Percentiles rank a stretch among this genome's conserved stretches.
Conservation (phyloP, 2,888 invertebrate genomes). For the Drosophila aldrichi region DNA sequence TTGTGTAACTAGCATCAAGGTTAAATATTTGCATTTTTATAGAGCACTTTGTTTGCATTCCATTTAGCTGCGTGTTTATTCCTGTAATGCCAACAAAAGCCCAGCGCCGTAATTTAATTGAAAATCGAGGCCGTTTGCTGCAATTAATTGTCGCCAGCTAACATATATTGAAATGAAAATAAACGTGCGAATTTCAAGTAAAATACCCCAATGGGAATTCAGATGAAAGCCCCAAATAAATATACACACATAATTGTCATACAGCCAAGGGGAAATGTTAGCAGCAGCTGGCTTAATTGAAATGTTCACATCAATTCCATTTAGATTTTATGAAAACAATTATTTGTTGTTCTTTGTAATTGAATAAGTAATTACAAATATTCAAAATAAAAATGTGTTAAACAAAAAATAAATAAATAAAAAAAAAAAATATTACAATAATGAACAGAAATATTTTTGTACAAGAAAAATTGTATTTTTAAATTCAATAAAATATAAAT, state of each 20-base stretch:
- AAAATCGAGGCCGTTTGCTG: constrained; percentile 38
- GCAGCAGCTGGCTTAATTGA: neutral
- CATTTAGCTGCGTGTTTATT: constrained; percentile 43
- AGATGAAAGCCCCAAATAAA: constrained; percentile 9
- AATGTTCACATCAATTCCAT: neutral
- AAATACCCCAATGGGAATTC: constrained; percentile 37
- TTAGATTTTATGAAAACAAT: neutral
- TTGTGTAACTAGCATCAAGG: constrained; percentile 72
- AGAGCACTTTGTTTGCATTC: constrained; percentile 51
- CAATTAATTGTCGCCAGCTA: constrained; percentile 47
- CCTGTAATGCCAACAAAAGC: constrained; percentile 33
- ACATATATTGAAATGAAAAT: constrained; percentile 10
- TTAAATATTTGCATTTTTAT: constrained; percentile 73
- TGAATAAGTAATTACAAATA: neutral
- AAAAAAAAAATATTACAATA: too few species aligned
- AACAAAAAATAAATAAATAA: neutral
- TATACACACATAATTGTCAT: neutral
- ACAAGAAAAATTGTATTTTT: too few species aligned
- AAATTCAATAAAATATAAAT: too few species aligned
- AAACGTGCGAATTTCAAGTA: constrained; percentile 15
- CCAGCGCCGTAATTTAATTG: constrained; percentile 61
- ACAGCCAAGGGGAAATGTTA: constrained; percentile 9
- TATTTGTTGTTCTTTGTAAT: neutral
- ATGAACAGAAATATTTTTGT: too few species aligned
- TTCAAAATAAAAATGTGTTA: too few species aligned